Conservation (phyloP, 2,888 invertebrate species). For the Miltochrista miniata region DNA sequence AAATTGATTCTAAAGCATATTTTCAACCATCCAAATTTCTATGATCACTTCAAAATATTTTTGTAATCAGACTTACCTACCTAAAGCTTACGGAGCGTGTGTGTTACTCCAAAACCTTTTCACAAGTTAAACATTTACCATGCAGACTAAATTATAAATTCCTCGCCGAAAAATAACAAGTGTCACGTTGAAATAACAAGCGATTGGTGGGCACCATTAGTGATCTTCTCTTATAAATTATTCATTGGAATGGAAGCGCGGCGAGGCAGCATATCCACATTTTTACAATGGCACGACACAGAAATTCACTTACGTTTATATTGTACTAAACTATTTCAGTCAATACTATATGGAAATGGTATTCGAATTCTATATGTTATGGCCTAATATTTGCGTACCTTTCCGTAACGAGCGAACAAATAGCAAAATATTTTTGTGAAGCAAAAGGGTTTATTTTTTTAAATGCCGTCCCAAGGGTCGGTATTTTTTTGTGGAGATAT, state of each 20-base stretch:
- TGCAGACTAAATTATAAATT: conserved; percentile 1
- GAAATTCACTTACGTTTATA: conserved; percentile 53
- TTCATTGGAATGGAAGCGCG: conserved; percentile 31
- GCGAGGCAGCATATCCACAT: conserved; percentile 29
- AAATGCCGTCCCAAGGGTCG: conserved; percentile 2
- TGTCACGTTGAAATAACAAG: conserved; percentile 25
- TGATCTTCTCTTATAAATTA: conserved; percentile 39
- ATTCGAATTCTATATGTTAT: conserved; percentile 19
- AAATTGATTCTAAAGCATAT: too few species aligned
- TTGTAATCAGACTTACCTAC: background rate
- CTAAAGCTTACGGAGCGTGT: background rate
- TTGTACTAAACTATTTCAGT: conserved; percentile 33
- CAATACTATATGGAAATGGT: conserved; percentile 18
- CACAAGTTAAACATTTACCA: conserved; percentile 5
- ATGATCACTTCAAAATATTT: background rate
- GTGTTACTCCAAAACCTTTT: background rate
- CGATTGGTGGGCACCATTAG: conserved; percentile 35
- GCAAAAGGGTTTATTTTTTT: conserved; percentile 8
- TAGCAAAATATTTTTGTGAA: conserved; percentile 14
- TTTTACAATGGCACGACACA: conserved; percentile 49
- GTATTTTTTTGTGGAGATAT: conserved; percentile 7
- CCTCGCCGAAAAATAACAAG: conserved; percentile 16
- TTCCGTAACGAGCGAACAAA: conserved; percentile 15
- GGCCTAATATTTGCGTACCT: conserved; percentile 32
- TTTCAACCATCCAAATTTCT: too few species aligned